Evolutionary conservation across 2,113 vertebrate species (phyloP).

Genomic region (Tenebrosternarchus preto): DNA sequence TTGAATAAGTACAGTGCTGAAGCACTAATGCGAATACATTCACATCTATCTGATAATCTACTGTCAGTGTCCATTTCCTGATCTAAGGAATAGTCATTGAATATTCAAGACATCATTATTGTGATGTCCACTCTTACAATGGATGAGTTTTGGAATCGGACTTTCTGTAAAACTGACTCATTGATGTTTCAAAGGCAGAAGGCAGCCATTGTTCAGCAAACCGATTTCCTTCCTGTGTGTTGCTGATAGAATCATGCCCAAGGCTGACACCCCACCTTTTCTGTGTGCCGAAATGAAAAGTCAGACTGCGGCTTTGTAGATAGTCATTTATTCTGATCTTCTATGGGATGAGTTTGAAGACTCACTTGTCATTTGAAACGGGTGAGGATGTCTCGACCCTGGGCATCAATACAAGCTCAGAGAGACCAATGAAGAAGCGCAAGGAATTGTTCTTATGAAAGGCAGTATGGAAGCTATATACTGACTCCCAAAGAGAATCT

Average conservation of each 20-base stretch:
- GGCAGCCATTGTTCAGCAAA: slow-evolving; percentile 34
- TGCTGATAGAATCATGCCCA: slow-evolving; percentile 25
- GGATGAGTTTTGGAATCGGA: slow-evolving; percentile 6
- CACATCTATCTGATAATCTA: neutral
- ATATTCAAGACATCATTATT: slow-evolving; percentile 37
- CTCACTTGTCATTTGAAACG: slow-evolving; percentile 30
- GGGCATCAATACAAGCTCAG: neutral
- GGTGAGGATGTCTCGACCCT: neutral
- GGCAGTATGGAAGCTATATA: too few species aligned
- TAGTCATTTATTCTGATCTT: slow-evolving; percentile 29
- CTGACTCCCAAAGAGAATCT: too few species aligned
- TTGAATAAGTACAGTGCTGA: neutral
- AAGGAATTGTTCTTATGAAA: too few species aligned
- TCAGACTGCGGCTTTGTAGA: slow-evolving; percentile 29
- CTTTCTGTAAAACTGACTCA: slow-evolving; percentile 28
- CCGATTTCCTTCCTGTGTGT: slow-evolving; percentile 19
- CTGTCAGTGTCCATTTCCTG: neutral
- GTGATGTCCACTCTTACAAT: slow-evolving; percentile 18
- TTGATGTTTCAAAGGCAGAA: slow-evolving; percentile 31
- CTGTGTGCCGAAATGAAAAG: slow-evolving; percentile 22
- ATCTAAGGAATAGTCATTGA: slow-evolving; percentile 4
- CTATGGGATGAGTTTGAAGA: slow-evolving; percentile 16
- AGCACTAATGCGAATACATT: neutral
- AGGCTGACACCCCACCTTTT: slow-evolving; percentile 17
- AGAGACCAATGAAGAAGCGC: neutral